These are phyloP conservation scores for Drosophila saltans DNA, from an alignment of 1,140 invertebrate genomes.

Conservation along the genomic window DNA sequence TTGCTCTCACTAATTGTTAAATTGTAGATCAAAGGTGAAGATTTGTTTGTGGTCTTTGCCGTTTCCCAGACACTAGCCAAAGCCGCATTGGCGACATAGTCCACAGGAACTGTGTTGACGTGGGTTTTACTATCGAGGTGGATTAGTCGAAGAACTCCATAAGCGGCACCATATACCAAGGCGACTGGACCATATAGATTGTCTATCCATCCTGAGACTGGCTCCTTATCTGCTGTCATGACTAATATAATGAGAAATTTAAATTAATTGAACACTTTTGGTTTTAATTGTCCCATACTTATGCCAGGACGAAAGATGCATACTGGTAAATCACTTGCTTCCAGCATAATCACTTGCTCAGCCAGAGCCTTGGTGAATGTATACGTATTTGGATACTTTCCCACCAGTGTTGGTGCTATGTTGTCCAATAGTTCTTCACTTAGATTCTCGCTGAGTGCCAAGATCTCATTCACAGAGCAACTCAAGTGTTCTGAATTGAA, in stretches of 20 bases:
- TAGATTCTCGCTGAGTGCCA: conserved; percentile 83
- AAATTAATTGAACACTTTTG: conserved; percentile 89
- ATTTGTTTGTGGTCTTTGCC: conserved; percentile 35
- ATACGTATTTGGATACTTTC: conserved; percentile 92
- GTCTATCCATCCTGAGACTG: conserved; percentile 91
- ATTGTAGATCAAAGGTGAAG: conserved; percentile 86
- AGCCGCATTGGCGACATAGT: conserved; percentile 89
- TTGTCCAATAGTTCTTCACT: conserved; percentile 86
- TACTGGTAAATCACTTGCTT: conserved; percentile 88
- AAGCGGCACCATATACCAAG: conserved; percentile 86
- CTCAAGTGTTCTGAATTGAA: conserved; percentile 88
- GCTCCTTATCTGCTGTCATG: conserved; percentile 90
- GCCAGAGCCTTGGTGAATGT: conserved; percentile 92
- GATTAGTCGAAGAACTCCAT: conserved; percentile 89
- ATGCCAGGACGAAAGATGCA: conserved; percentile 89
- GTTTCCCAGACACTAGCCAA: conserved; percentile 89
- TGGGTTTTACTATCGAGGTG: conserved; percentile 84
- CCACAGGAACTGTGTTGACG: conserved; percentile 91
- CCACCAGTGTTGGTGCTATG: conserved; percentile 87
- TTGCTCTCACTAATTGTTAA: conserved; percentile 87
- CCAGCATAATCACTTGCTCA: conserved; percentile 88
- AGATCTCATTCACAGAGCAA: conserved; percentile 87
- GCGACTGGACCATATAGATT: conserved; percentile 95
- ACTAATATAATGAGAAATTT: conserved; percentile 87
- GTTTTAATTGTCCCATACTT: conserved; percentile 83